phyloP scores from a whole-genome alignment of 64 coral and sea anemone genomes.

The Anthopleura sola region DNA sequence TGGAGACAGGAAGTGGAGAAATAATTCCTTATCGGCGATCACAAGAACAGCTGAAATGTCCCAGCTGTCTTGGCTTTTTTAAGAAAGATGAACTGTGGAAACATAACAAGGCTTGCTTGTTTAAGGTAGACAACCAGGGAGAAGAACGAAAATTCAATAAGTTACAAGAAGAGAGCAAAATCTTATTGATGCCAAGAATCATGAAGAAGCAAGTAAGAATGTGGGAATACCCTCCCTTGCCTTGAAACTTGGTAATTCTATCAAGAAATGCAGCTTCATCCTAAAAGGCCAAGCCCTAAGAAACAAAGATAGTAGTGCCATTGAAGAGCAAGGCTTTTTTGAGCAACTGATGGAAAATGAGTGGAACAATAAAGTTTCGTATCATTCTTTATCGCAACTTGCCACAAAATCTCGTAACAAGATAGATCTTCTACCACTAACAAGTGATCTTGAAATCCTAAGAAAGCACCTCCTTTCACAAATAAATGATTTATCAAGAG shows the following conservation, averaged over 20 bases:
- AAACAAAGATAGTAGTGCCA: neutral
- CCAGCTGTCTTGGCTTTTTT: slow-evolving; percentile 21
- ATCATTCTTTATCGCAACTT: neutral
- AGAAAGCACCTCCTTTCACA: slow-evolving; percentile 3
- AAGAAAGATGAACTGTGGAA: slow-evolving; percentile 42
- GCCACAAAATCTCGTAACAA: neutral
- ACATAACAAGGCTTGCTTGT: slow-evolving; percentile 15
- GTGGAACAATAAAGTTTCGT: slow-evolving; percentile 9
- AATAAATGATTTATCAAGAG: slow-evolving; percentile 8
- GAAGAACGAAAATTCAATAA: neutral
- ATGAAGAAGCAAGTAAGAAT: slow-evolving; percentile 26
- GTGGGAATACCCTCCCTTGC: slow-evolving; percentile 18
- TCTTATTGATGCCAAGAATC: slow-evolving; percentile 13
- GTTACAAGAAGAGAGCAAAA: neutral
- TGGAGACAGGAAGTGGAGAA: slow-evolving; percentile 15
- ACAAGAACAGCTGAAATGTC: neutral
- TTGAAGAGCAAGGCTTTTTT: neutral
- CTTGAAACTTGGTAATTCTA: neutral
- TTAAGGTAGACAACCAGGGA: slow-evolving; percentile 11
- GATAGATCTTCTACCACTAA: slow-evolving; percentile 3
- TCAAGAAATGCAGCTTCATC: slow-evolving; percentile 5
- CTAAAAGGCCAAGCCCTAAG: slow-evolving; percentile 1
- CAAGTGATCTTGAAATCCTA: neutral
- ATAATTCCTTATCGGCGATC: slow-evolving; percentile 15
- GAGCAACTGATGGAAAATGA: slow-evolving; percentile 2